Conservation (phyloP, 2,113 vertebrate species). For the Platysternon megacephalum region DNA sequence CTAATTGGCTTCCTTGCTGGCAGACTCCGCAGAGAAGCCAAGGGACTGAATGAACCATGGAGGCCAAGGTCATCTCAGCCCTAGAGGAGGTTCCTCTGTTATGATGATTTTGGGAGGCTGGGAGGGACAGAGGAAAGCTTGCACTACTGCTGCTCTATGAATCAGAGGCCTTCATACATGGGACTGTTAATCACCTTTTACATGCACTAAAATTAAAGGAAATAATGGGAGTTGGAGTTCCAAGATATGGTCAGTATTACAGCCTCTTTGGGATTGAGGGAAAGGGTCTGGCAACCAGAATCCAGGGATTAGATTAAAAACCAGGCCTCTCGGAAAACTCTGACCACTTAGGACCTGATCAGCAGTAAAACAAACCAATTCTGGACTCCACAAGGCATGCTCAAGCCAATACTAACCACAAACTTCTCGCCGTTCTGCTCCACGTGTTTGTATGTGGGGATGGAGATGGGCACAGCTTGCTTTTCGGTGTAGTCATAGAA, state of each 20-base stretch:
- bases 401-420: constrained; percentile 86
- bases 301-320: background rate
- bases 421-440: constrained; percentile 97
- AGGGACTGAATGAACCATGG: background rate
- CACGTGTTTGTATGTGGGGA: constrained; percentile 97
- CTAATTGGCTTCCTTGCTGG: background rate
- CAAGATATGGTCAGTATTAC: background rate
- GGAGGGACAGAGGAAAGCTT: background rate
- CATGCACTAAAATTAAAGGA: background rate
- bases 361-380: background rate
- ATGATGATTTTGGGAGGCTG: background rate
- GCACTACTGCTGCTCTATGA: background rate
- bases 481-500: constrained; percentile 97
- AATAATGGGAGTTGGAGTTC: background rate
- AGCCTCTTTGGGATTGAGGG: background rate
- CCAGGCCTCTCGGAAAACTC: background rate
- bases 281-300: background rate
- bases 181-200: background rate
- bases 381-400: accelerated
- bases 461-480: constrained; percentile 96
- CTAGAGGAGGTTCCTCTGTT: background rate
- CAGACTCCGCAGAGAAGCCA: background rate
- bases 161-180: background rate
- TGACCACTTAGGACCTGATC: background rate
- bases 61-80: background rate